Conservation (phyloP, 2,113 vertebrate species). For the Willisornis vidua region DNA sequence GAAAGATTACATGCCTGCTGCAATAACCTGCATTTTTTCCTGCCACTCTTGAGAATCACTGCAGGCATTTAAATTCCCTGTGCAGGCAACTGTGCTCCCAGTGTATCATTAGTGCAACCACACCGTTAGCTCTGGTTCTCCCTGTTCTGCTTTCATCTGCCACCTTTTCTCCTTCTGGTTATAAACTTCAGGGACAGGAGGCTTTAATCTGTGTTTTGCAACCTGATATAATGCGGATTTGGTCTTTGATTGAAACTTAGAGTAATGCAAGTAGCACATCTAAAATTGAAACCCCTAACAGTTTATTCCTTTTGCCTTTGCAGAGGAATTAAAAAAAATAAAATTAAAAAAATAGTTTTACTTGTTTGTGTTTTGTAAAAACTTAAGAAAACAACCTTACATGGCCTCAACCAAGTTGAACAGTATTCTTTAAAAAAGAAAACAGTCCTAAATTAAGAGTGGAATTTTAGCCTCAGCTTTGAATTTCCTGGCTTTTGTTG, state of each 20-base stretch:
- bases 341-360: neutral
- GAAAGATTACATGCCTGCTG: neutral
- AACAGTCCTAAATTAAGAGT: constrained; percentile 45
- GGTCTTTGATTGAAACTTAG: neutral
- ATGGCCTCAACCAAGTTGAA: neutral
- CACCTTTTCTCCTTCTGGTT: neutral
- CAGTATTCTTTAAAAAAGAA: constrained; percentile 26
- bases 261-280: neutral
- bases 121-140: neutral
- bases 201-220: neutral
- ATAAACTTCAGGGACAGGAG: neutral
- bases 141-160: neutral
- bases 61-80: neutral
- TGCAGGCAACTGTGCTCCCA: neutral
- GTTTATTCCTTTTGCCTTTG: neutral
- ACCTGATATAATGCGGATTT: neutral
- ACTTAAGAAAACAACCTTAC: neutral
- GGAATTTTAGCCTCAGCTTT: constrained; percentile 43
- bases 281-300: neutral
- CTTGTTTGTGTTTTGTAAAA: neutral
- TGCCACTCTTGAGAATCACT: neutral
- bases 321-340: neutral
- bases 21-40: neutral
- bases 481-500: constrained; percentile 56
- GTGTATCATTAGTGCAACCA: neutral